These are phyloP conservation scores for Andrena marginata DNA, from an alignment of 2,888 invertebrate species.

Conservation along the genomic window DNA sequence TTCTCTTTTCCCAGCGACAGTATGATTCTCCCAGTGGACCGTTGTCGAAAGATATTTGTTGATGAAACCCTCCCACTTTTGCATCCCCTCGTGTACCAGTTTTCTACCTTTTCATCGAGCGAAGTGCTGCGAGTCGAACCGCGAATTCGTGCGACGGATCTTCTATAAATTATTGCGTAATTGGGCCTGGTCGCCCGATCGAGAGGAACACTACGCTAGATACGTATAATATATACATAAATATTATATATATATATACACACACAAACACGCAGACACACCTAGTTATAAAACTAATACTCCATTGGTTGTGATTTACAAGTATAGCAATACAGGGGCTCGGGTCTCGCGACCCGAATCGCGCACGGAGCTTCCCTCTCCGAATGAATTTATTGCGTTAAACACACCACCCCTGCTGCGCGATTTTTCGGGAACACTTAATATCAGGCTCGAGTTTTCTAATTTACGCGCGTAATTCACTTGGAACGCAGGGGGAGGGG, in stretches of 20 bases:
- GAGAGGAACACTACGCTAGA: conserved; percentile 60
- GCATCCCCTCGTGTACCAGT: background rate
- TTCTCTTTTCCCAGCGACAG: background rate
- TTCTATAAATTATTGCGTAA: conserved; percentile 39
- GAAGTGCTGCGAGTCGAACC: conserved; percentile 39
- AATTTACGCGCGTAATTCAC: conserved; percentile 1
- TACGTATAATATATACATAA: conserved; percentile 60
- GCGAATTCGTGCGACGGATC: conserved; percentile 41
- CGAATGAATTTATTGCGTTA: conserved; percentile 35
- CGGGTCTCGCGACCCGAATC: conserved; percentile 51
- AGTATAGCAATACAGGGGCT: conserved; percentile 80
- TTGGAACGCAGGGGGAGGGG: background rate
- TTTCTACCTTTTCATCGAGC: conserved; percentile 22
- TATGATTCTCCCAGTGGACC: background rate
- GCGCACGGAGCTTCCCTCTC: conserved; percentile 52
- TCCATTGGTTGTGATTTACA: conserved; percentile 85
- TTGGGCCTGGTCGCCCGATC: conserved; percentile 70
- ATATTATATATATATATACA: conserved; percentile 51
- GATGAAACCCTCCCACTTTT: background rate
- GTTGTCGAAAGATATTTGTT: conserved; percentile 1
- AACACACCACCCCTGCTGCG: background rate
- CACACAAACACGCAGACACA: conserved; percentile 64
- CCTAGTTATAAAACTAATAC: conserved; percentile 80
- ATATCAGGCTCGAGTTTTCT: conserved; percentile 1
- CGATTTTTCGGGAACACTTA: conserved; percentile 7